Evolutionary conservation across 2,888 invertebrate species (phyloP).

Genomic region (Dynastes tityus): DNA sequence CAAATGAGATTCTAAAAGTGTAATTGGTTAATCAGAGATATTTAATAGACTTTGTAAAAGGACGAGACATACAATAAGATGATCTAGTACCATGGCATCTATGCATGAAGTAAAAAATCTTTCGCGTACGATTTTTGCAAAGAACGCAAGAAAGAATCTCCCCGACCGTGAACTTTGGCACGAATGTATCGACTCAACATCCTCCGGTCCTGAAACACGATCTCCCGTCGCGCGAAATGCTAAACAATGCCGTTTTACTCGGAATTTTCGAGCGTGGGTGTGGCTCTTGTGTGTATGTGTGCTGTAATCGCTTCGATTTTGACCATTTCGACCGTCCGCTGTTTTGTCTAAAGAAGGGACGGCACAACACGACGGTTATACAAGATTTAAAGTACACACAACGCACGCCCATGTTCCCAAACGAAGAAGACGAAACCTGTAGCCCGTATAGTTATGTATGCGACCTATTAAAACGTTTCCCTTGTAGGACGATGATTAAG

Average conservation of each 20-base stretch:
- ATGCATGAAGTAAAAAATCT: background rate
- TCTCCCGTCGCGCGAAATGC: constrained; percentile 52
- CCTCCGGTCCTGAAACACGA: constrained; percentile 58
- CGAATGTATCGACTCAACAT: constrained; percentile 56
- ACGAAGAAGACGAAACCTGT: constrained; percentile 4
- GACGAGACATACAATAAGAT: no score
- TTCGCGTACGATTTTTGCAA: constrained; percentile 27
- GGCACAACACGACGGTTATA: background rate
- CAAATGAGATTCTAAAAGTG: no score
- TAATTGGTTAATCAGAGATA: no score
- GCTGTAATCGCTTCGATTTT: constrained; percentile 37
- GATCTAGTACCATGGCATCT: background rate
- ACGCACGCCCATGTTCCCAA: background rate
- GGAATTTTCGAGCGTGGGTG: constrained; percentile 54
- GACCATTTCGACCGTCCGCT: constrained; percentile 22
- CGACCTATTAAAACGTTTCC: constrained; percentile 22
- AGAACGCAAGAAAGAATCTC: constrained; percentile 42
- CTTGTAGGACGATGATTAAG: constrained; percentile 21
- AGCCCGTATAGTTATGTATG: background rate
- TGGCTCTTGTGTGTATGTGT: constrained; percentile 11
- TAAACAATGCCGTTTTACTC: constrained; percentile 55
- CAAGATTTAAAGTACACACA: background rate
- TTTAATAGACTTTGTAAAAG: no score
- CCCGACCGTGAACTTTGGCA: constrained; percentile 61
- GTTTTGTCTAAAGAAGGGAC: constrained; percentile 39